A percentile compares a stretch with the other conserved stretches of the same genome.
Evolutionary conservation across 2,113 vertebrate genomes (phyloP).

Genomic region (Sterna hirundo): DNA sequence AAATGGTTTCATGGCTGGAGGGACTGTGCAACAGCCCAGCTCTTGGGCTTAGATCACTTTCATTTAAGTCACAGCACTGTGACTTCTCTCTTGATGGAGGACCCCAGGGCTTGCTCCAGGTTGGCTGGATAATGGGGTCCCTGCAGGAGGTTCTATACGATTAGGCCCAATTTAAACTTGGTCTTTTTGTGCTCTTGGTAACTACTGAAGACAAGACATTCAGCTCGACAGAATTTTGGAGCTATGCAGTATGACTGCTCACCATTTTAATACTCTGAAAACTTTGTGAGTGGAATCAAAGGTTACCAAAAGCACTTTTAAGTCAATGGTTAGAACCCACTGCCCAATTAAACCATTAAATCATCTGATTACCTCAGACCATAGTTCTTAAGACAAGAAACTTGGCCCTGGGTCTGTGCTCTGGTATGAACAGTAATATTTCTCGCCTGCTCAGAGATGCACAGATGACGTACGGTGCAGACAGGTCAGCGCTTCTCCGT

Average conservation of each 20-base stretch:
- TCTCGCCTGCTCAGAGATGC: background rate
- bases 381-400: background rate
- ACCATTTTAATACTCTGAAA: background rate
- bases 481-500: background rate
- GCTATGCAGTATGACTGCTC: background rate
- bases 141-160: background rate
- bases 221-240: background rate
- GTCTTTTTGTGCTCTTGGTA: background rate
- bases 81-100: background rate
- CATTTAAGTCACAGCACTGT: fast-evolving
- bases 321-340: background rate
- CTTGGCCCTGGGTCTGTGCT: background rate
- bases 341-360: background rate
- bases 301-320: background rate
- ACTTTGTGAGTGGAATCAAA: background rate
- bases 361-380: background rate
- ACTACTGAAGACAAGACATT: background rate
- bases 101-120: background rate
- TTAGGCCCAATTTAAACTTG: background rate
- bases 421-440: background rate
- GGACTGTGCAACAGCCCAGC: background rate
- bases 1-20: background rate
- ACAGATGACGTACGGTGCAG: fast-evolving
- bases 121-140: background rate
- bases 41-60: background rate